Evolutionary conservation across 2,797 vertebrate genomes (phyloP), one percentile per base, ranked within the genome.

Genomic region (Sparus aurata): DNA sequence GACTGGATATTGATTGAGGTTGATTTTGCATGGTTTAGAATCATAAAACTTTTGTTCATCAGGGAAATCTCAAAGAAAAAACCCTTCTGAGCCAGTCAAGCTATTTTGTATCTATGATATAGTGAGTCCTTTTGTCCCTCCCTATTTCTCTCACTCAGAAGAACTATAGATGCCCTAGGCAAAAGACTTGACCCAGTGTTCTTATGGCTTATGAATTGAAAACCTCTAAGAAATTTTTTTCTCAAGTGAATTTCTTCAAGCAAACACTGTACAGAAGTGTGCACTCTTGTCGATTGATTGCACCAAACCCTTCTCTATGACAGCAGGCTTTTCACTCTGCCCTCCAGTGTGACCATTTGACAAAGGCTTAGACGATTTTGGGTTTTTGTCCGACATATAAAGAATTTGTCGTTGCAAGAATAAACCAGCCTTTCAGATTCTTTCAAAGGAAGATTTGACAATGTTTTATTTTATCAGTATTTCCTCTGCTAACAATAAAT

Each of bases 161-260:
- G 47, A 52, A 50, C 65, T 76, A 23, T 57, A n/a, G 30, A 67
- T 11, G 64, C 65, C 73, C 20, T 3, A 18, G 50, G 82, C 73
- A 27, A 70, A 75, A 77, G 58, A 65, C 45, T 66, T 67, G 81
- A 87, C 83, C 74, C 11, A 3, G 11, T 73, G 73, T 57, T 71
- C 75, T 62, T 46, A 62, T 60, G 25, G 59, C 69, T 83, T 71
- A 53, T 49, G 69, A 79, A 73, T 68, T 57, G 64, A 57, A 82
- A 63, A 63, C 53, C 12, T 66, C 54, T 61, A 52, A 74, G 2
- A 45, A 77, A 46, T 30, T 9, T 12, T 30, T n/a, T n/a, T n/a
- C n/a, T n/a, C n/a, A n/a, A n/a, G n/a, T n/a, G n/a, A n/a, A n/a
- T 45, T 45, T 12, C 3, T 45, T 45, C 12, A 12, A 45, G 3